Evolutionary conservation across 2,797 vertebrate species (phyloP).

Genomic region (Hapalemur alaotrensis): DNA sequence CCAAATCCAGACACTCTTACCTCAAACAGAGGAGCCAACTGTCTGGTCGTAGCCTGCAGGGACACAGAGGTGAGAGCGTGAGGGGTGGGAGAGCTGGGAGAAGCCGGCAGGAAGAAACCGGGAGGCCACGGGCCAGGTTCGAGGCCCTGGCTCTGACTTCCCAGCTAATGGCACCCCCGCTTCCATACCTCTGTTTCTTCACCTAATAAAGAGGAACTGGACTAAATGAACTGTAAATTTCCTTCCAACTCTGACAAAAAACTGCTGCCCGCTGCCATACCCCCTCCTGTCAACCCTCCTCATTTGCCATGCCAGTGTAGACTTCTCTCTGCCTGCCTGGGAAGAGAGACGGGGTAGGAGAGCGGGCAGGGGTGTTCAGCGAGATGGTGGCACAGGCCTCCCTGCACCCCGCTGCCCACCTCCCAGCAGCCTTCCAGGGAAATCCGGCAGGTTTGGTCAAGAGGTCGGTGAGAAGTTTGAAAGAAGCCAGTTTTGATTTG

Average conservation of each 20-base stretch:
- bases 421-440: background rate
- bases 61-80: background rate
- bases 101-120: background rate
- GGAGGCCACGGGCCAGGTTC: background rate
- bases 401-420: no score
- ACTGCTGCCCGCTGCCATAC: background rate
- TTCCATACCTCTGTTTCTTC: background rate
- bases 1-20: background rate
- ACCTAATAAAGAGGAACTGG: background rate
- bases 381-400: background rate
- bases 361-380: background rate
- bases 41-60: background rate
- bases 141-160: background rate
- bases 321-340: background rate
- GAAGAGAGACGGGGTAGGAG: background rate
- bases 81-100: background rate
- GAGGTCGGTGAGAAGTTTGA: background rate
- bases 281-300: background rate
- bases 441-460: background rate
- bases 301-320: background rate
- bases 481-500: background rate
- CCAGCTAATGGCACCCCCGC: background rate
- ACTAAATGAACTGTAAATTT: background rate
- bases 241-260: background rate
- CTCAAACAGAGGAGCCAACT: background rate